Base-by-base conservation (phyloP, 2,797 vertebrate species). In the Sebastes flavidus region DNA sequence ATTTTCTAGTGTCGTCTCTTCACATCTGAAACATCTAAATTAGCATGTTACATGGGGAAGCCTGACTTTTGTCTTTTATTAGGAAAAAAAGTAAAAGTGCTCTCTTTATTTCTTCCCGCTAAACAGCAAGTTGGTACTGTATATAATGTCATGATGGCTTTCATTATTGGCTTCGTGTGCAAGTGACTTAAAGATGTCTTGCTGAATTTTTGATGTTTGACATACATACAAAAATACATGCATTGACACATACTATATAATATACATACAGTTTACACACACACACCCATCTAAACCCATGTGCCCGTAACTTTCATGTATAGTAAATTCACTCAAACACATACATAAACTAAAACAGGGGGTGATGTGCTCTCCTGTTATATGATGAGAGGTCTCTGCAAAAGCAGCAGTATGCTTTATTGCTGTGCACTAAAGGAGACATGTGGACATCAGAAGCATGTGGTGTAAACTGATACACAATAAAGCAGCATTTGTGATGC, bases 401-500 rank as follows among this genome's bases (percentile, higher is more conserved):
- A 65, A 38, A 78, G 27, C 54, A 59, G 69, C 8, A 1, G 38
- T 12, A 13, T 22, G 56, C 25, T 46, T 5, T 12, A 12, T 22
- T 12, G 18, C 5, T 18, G 7, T 20, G 42, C 34, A 14, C 42
- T 58, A 18, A 49, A 49, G 46, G 4, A 54, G 16, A 20, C n/a
- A 1, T 27, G 46, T 49, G 58, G 54, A 63, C 52, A 61, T 72
- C 56, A 74, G 30, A 80, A 58, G 22, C 63, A 52, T 25, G 65
- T 32, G 61, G 34, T 56, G 58, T 70, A 65, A 83, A 74, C 55
- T 62, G 68, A 67, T 60, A 65, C 52, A 78, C 42, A 72, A 82
- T 63, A 68, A 77, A 82, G 65, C 46, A 75, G 62, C 46, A 60
- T 89, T 82, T 75, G 58, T 18, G 22, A 65, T 69, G 56, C 58